Percentiles rank a stretch among this genome's conserved stretches.
phyloP scores from a whole-genome alignment of 2,113 vertebrate genomes.

The Tachysurus fulvidraco region DNA sequence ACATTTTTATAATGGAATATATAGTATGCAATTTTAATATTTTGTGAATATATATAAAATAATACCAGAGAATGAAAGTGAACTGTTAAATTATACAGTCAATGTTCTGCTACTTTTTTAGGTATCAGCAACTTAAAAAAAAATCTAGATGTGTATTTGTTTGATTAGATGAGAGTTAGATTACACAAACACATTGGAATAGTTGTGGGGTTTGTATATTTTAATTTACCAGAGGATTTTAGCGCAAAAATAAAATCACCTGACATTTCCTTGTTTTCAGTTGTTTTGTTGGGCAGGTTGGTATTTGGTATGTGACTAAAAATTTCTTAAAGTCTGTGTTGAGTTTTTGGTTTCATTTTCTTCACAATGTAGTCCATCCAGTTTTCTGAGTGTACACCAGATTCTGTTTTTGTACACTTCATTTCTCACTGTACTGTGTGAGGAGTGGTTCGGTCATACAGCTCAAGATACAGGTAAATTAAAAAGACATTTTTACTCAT shows the following conservation, averaged over 20 bases:
- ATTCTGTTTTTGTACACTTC: not conserved
- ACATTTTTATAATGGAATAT: slow-evolving; percentile 93
- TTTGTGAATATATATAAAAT: slow-evolving; percentile 76
- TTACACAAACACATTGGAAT: too few species aligned
- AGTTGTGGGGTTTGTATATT: too few species aligned
- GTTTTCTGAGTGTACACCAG: not conserved
- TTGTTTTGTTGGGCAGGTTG: too few species aligned
- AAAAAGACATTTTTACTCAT: not conserved
- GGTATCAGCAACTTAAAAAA: too few species aligned
- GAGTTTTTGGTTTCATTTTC: not conserved
- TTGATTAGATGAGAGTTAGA: too few species aligned
- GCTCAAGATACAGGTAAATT: not conserved
- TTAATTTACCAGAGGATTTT: too few species aligned
- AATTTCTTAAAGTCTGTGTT: too few species aligned
- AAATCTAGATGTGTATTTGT: too few species aligned
- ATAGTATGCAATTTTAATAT: slow-evolving; percentile 84
- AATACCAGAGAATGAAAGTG: slow-evolving; percentile 70
- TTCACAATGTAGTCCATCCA: not conserved
- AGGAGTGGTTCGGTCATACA: not conserved
- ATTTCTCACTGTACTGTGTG: not conserved
- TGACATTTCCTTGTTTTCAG: too few species aligned
- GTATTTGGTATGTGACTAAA: too few species aligned
- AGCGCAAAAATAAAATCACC: too few species aligned
- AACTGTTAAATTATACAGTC: slow-evolving; percentile 51
- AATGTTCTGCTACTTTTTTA: too few species aligned